Conservation (phyloP, 1,140 invertebrate genomes). For the Drosophila dunni region DNA sequence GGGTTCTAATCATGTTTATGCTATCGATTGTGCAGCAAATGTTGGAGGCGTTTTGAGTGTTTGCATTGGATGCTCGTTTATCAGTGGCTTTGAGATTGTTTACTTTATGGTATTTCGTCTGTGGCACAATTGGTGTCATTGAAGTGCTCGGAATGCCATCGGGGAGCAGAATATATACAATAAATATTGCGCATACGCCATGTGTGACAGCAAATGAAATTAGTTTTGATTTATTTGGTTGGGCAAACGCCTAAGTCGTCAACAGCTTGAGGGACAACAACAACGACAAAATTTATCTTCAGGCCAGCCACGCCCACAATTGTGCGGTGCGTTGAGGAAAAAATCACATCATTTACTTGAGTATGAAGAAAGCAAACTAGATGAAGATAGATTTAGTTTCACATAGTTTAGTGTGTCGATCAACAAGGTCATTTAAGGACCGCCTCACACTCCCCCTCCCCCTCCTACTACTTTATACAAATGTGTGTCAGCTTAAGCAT, state of each 20-base stretch:
- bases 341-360: constrained; percentile 34
- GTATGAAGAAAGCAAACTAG: background rate
- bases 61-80: constrained; percentile 71
- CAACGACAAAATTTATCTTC: constrained; percentile 24
- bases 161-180: constrained; percentile 24
- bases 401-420: constrained; percentile 40
- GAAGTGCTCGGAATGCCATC: constrained; percentile 18
- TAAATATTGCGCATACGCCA: constrained; percentile 66
- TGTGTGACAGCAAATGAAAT: constrained; percentile 56
- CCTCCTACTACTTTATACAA: background rate
- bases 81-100: constrained; percentile 67
- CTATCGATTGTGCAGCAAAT: constrained; percentile 37
- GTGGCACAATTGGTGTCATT: constrained; percentile 59
- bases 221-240: constrained; percentile 63
- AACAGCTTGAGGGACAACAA: constrained; percentile 28
- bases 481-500: constrained; percentile 26
- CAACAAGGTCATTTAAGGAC: constrained; percentile 59
- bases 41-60: constrained; percentile 65
- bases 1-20: constrained; percentile 5
- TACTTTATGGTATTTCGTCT: constrained; percentile 67
- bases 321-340: constrained; percentile 16
- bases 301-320: constrained; percentile 33
- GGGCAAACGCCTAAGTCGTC: constrained; percentile 46
- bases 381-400: background rate
- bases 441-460: background rate